phyloP scores from a whole-genome alignment of 2,797 vertebrate species.

The Psittacula derbiana region DNA sequence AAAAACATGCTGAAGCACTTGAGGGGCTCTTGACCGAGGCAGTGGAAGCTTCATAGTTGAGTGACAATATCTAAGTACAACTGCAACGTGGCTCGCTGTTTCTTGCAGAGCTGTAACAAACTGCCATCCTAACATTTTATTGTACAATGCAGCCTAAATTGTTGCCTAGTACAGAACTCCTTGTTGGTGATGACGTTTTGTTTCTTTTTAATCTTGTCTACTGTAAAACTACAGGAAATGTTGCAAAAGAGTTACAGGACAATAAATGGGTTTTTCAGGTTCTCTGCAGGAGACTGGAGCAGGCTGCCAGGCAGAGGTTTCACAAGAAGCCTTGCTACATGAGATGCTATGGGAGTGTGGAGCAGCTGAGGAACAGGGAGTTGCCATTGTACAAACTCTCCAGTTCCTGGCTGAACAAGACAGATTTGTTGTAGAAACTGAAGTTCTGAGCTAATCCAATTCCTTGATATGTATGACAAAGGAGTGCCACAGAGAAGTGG shows the following conservation, averaged over 20 bases:
- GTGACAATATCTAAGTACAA: neutral
- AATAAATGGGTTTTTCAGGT: neutral
- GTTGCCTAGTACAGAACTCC: neutral
- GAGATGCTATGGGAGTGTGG: neutral
- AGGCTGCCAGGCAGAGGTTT: neutral
- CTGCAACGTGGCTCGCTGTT: accelerated
- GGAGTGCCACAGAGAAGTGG: neutral
- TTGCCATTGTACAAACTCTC: neutral
- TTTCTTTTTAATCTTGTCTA: neutral
- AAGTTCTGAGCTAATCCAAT: neutral
- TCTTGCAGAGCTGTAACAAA: neutral
- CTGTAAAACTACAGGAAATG: neutral
- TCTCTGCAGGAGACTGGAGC: neutral
- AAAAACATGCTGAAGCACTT: neutral
- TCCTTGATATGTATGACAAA: neutral
- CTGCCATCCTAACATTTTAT: neutral
- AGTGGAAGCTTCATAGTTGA: neutral
- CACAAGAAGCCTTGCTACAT: neutral
- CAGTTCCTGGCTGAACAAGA: neutral
- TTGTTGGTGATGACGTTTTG: neutral
- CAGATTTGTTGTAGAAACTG: neutral
- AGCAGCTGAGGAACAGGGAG: neutral
- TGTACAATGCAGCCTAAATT: neutral
- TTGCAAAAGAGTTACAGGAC: neutral
- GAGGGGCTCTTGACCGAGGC: neutral